A percentile compares a stretch with the other conserved stretches of the same genome.
Evolutionary conservation across 2,888 invertebrate species (phyloP).

Genomic region (Candidula unifasciata): DNA sequence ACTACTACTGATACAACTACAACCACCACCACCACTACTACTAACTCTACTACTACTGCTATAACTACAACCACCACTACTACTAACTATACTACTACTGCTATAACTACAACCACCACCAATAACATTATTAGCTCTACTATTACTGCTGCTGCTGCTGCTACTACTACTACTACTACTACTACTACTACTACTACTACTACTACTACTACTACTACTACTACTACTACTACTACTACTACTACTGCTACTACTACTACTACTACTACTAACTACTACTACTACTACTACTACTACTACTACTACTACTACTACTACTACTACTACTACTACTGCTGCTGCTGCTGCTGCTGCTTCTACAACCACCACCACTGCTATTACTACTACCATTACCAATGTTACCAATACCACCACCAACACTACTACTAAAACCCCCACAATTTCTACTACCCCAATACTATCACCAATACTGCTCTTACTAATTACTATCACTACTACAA

Average conservation of each 20-base stretch:
- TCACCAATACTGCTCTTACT: no score
- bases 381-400: neutral
- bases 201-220: neutral
- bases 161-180: neutral
- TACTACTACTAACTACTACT: no score
- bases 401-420: no score
- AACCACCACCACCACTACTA: no score
- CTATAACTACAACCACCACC: no score
- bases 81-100: no score
- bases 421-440: neutral
- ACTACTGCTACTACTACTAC: neutral
- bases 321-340: neutral
- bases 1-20: no score
- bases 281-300: neutral
- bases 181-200: conserved; percentile 24
- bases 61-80: no score
- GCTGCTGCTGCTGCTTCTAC: no score
- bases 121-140: neutral
- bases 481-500: no score
- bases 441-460: neutral
- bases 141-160: conserved; percentile 2
- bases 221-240: neutral
- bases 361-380: no score
- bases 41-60: no score
- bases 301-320: neutral